phyloP scores from a whole-genome alignment of 2,888 invertebrate genomes.

The Sminthurinus aureus region DNA sequence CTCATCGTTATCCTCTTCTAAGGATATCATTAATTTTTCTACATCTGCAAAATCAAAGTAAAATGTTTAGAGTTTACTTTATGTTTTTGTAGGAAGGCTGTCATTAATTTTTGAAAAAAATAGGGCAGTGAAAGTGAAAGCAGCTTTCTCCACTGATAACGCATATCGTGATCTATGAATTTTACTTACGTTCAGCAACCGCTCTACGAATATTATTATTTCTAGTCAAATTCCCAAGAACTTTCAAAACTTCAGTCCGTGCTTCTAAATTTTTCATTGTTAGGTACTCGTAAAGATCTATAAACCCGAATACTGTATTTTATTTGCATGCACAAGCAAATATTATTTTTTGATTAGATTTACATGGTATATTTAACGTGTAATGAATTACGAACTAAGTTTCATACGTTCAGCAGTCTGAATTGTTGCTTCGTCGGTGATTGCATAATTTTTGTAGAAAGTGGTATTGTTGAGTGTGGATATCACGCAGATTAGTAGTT shows the following conservation, averaged over 20 bases:
- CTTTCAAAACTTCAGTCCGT: constrained; percentile 56
- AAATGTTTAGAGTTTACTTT: not conserved
- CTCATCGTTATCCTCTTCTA: constrained; percentile 50
- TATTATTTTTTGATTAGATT: too few relatives aligned
- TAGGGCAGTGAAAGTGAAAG: not conserved
- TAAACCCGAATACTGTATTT: not conserved
- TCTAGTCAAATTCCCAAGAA: constrained; percentile 58
- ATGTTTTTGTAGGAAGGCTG: not conserved
- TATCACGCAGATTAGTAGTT: constrained; percentile 56
- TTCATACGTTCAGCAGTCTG: constrained; percentile 47
- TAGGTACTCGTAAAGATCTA: constrained; percentile 42
- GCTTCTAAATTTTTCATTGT: constrained; percentile 53
- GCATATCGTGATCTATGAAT: not conserved
- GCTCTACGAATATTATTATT: constrained; percentile 49
- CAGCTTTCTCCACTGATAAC: not conserved
- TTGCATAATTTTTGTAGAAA: constrained; percentile 55
- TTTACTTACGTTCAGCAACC: constrained; percentile 33
- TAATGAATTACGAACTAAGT: too few relatives aligned
- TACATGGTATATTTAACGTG: too few relatives aligned
- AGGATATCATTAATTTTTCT: constrained; percentile 47
- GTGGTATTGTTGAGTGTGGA: constrained; percentile 58
- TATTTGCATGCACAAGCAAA: too few relatives aligned
- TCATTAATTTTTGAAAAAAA: too few relatives aligned
- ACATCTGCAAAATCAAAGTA: constrained; percentile 32
- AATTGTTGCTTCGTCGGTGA: constrained; percentile 47